Percentiles rank a stretch among this genome's conserved stretches.
These are phyloP conservation scores for Cepaea hortensis DNA, from an alignment of 2,888 invertebrate genomes.

Conservation along the genomic window DNA sequence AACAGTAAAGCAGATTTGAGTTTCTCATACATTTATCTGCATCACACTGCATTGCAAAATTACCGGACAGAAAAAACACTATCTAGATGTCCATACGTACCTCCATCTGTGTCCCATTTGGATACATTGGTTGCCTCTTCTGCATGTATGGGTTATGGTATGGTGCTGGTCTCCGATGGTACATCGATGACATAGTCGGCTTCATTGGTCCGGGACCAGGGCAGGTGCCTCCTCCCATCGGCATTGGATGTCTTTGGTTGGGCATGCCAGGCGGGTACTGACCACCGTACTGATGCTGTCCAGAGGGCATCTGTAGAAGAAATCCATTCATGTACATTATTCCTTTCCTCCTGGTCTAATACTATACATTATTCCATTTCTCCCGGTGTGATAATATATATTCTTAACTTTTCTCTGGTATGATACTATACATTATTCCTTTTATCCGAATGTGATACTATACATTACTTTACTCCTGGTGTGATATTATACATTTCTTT, in stretches of 20 bases:
- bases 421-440: too few species aligned
- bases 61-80: too few species aligned
- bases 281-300: slow-evolving; percentile 68
- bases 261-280: slow-evolving; percentile 75
- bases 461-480: too few species aligned
- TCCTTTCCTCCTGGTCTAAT: neutral
- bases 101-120: slow-evolving; percentile 64
- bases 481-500: too few species aligned
- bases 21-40: too few species aligned
- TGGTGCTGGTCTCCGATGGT: slow-evolving; percentile 81
- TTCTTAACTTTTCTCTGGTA: too few species aligned
- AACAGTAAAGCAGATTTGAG: too few species aligned
- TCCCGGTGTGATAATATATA: too few species aligned
- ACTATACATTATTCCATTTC: neutral
- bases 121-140: slow-evolving; percentile 79
- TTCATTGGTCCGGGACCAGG: slow-evolving; percentile 64
- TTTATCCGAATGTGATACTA: too few species aligned
- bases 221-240: slow-evolving; percentile 65
- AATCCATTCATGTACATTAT: neutral
- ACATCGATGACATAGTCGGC: slow-evolving; percentile 52
- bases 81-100: slow-evolving; percentile 22
- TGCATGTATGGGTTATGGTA: slow-evolving; percentile 91
- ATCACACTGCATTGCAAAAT: too few species aligned
- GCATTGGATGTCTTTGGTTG: slow-evolving; percentile 79
- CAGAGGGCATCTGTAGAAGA: slow-evolving; percentile 65